Evolutionary conservation across 1,140 invertebrate genomes (phyloP).

Genomic region (Diabrotica virgifera): DNA sequence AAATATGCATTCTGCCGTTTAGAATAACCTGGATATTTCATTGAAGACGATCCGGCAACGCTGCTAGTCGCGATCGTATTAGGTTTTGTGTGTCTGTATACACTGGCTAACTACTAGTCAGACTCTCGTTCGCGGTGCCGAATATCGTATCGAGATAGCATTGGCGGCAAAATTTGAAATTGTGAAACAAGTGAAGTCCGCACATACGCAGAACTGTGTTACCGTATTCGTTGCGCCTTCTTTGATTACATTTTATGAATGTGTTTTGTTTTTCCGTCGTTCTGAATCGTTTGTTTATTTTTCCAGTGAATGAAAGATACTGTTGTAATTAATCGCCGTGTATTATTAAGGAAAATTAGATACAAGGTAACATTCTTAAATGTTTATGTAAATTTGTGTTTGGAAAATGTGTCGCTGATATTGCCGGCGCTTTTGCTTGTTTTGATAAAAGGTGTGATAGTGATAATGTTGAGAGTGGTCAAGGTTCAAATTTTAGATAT

Average conservation of each 20-base stretch:
- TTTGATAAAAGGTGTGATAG: no score
- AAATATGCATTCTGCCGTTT: no score
- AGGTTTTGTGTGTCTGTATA: background rate
- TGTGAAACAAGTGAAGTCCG: slow-evolving; percentile 19
- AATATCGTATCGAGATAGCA: background rate
- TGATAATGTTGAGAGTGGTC: no score
- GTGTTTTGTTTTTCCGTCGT: slow-evolving; percentile 9
- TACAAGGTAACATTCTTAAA: background rate
- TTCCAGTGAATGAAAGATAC: slow-evolving; percentile 9
- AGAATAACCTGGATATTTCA: no score
- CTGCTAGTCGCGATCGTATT: background rate
- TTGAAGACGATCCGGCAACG: background rate
- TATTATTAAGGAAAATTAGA: background rate
- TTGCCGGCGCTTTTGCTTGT: no score
- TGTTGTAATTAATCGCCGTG: background rate
- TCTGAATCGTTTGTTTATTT: slow-evolving; percentile 3
- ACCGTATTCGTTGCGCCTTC: slow-evolving; percentile 12
- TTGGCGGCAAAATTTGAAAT: background rate
- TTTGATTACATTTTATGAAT: slow-evolving; percentile 17
- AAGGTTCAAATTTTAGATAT: no score
- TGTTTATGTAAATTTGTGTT: no score
- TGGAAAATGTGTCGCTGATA: no score
- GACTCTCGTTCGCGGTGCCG: slow-evolving; percentile 1
- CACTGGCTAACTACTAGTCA: background rate
- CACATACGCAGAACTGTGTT: slow-evolving; percentile 4